Conservation (phyloP, 2,797 vertebrate species). For the Kryptolebias ocellatus region DNA sequence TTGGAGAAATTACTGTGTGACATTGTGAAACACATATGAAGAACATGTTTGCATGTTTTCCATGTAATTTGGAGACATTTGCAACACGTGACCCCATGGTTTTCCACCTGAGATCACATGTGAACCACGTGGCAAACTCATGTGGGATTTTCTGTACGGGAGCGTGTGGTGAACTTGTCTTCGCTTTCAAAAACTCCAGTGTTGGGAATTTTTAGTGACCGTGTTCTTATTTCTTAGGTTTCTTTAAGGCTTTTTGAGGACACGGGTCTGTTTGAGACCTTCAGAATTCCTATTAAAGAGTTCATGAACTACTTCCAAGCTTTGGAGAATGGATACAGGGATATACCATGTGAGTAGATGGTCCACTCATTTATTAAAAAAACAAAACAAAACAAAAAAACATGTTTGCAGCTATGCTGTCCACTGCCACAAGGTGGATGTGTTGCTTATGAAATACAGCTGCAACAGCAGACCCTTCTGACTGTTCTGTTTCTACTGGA, state of each 20-base stretch:
- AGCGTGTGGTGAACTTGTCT: too few relatives aligned
- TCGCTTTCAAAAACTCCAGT: not conserved
- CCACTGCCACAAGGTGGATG: constrained; percentile 58
- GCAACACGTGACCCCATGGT: too few relatives aligned
- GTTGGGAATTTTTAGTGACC: not conserved
- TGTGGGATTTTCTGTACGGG: too few relatives aligned
- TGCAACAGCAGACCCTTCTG: not conserved
- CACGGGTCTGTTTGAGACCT: constrained; percentile 93
- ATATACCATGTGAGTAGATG: constrained; percentile 94
- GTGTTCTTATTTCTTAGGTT: constrained; percentile 78
- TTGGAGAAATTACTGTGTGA: too few relatives aligned
- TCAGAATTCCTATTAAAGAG: constrained; percentile 93
- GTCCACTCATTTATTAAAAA: not conserved
- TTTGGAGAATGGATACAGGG: constrained; percentile 96
- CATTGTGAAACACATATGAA: too few relatives aligned
- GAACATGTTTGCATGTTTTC: too few relatives aligned
- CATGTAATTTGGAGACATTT: too few relatives aligned
- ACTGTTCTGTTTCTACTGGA: not conserved
- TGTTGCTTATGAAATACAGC: constrained; percentile 28
- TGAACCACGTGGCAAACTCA: too few relatives aligned
- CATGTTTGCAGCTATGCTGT: constrained; percentile 2
- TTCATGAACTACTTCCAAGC: constrained; percentile 99
- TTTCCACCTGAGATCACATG: too few relatives aligned
- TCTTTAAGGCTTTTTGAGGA: constrained; percentile 96
- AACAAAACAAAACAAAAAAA: not conserved